Percentiles rank a stretch among this genome's conserved stretches.
These are phyloP conservation scores for Microctenopoma steveboyesi DNA, from an alignment of 2,797 vertebrate species.

Conservation along the genomic window DNA sequence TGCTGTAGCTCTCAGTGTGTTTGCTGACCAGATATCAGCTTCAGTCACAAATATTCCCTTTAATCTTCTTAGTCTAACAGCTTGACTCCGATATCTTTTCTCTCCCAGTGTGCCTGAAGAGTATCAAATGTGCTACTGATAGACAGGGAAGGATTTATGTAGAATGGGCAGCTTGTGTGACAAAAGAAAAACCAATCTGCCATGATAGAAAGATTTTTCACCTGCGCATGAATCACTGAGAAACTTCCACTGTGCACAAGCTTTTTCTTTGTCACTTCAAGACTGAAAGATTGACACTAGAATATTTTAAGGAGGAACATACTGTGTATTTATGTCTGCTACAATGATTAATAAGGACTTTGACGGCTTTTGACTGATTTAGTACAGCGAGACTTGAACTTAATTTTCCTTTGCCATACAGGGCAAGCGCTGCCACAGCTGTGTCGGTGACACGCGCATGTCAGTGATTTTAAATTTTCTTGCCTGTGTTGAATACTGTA, in stretches of 20 bases:
- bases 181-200: conserved; percentile 54
- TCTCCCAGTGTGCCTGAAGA: conserved; percentile 64
- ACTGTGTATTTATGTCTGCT: conserved; percentile 5
- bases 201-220: conserved; percentile 35
- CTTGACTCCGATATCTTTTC: conserved; percentile 68
- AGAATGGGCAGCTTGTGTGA: conserved; percentile 47
- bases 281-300: conserved; percentile 23
- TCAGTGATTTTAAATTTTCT: conserved; percentile 5
- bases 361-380: conserved; percentile 16
- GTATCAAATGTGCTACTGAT: conserved; percentile 61
- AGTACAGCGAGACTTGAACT: conserved; percentile 7
- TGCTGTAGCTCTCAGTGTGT: conserved; percentile 57
- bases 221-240: conserved; percentile 32
- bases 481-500: conserved; percentile 26
- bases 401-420: conserved; percentile 20
- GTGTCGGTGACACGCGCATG: conserved; percentile 5
- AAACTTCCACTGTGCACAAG: conserved; percentile 18
- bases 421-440: conserved; percentile 7
- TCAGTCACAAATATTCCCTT: conserved; percentile 72
- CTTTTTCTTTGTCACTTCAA: conserved; percentile 6
- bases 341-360: conserved; percentile 27
- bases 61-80: conserved; percentile 78
- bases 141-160: conserved; percentile 63
- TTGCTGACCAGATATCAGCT: conserved; percentile 72
- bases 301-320: conserved; percentile 21